These are phyloP conservation scores for Marmota flaviventris DNA, from an alignment of 2,113 vertebrate genomes.

Conservation along the genomic window DNA sequence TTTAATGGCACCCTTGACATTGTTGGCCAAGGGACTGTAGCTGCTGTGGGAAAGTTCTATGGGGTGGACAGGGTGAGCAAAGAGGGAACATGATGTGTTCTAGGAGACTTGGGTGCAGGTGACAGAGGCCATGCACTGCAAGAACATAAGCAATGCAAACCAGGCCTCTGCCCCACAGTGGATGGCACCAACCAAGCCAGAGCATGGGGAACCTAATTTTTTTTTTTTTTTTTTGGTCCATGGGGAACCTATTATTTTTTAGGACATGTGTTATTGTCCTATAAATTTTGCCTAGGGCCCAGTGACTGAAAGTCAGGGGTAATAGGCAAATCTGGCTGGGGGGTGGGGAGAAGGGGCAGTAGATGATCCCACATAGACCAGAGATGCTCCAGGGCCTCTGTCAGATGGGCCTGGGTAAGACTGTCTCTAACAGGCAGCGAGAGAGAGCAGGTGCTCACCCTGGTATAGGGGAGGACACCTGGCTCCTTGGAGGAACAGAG, in stretches of 20 bases:
- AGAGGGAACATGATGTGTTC: rapidly evolving
- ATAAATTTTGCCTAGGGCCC: background rate
- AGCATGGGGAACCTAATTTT: too few species aligned
- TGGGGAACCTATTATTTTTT: background rate
- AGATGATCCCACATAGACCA: background rate
- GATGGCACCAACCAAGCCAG: too few species aligned
- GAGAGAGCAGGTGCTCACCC: rapidly evolving
- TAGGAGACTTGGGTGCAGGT: background rate
- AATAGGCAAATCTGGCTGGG: background rate
- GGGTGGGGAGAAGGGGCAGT: rapidly evolving
- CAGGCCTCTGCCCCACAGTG: too few species aligned
- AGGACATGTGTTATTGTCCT: background rate
- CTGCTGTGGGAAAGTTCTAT: rapidly evolving
- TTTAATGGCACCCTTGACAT: background rate
- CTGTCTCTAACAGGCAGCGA: background rate
- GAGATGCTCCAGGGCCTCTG: background rate
- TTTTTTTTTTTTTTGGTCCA: too few species aligned
- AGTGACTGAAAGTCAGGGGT: background rate
- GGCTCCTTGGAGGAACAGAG: background rate
- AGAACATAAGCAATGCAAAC: background rate
- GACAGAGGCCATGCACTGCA: background rate
- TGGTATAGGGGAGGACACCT: background rate
- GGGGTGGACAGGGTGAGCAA: too few species aligned
- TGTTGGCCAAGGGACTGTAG: background rate
- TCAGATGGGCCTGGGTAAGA: background rate